phyloP scores from a whole-genome alignment of 2,888 invertebrate genomes.

The Harpalus rubripes region DNA sequence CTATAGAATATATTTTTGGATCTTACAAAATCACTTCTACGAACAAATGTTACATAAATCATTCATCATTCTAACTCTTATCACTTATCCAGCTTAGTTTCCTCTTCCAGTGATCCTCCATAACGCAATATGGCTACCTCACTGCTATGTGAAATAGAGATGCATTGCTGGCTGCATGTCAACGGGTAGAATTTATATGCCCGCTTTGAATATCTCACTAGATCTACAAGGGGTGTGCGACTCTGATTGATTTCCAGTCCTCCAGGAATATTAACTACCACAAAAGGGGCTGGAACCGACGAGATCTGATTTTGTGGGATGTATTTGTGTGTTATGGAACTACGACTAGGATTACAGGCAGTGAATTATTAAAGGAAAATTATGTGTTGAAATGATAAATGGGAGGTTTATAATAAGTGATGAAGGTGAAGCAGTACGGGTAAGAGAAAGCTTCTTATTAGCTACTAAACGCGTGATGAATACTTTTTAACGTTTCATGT shows the following conservation, averaged over 20 bases:
- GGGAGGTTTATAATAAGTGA: not conserved
- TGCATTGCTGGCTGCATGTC: conserved; percentile 12
- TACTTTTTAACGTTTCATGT: no score
- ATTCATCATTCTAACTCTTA: no score
- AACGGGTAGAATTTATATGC: conserved; percentile 23
- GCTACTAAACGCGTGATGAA: no score
- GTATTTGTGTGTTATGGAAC: conserved; percentile 16
- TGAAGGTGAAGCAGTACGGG: not conserved
- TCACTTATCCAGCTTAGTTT: no score
- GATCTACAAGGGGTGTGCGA: conserved; percentile 37
- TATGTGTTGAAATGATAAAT: conserved; percentile 30
- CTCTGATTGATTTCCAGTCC: conserved; percentile 44
- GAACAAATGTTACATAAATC: no score
- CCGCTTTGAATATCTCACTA: conserved; percentile 34
- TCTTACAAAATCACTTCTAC: no score
- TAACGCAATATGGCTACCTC: no score
- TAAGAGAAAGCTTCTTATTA: no score
- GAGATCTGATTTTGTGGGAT: conserved; percentile 37
- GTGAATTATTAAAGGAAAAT: conserved; percentile 35
- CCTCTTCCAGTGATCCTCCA: no score
- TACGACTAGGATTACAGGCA: not conserved
- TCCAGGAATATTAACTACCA: conserved; percentile 40
- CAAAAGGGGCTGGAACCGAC: conserved; percentile 1
- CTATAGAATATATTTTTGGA: no score
- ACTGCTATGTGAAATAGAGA: no score